These are phyloP conservation scores for Dermochelys coriacea DNA, from an alignment of 2,797 vertebrate genomes.

Conservation along the genomic window DNA sequence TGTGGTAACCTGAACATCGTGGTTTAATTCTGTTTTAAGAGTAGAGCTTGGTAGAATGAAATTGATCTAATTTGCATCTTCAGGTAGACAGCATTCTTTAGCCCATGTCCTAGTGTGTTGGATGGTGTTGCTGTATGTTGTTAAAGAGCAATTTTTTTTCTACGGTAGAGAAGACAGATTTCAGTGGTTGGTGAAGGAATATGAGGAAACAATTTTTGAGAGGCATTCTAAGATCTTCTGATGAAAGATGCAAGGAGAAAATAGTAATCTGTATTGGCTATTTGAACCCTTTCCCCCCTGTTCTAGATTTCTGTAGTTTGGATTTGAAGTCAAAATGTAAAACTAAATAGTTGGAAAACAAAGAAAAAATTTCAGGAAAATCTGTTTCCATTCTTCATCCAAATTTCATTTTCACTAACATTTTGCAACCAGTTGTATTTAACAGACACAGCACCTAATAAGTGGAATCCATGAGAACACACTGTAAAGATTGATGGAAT, in stretches of 20 bases:
- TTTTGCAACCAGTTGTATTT: neutral
- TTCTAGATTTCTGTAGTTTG: neutral
- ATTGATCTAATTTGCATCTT: neutral
- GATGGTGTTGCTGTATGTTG: neutral
- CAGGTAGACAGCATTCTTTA: neutral
- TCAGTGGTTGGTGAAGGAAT: neutral
- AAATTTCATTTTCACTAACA: neutral
- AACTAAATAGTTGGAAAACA: neutral
- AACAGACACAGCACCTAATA: neutral
- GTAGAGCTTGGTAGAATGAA: neutral
- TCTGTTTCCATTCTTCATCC: neutral
- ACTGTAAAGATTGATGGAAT: neutral
- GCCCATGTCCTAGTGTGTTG: accelerated
- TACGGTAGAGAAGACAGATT: neutral
- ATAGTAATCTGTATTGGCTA: neutral
- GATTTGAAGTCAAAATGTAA: neutral
- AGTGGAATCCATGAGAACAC: neutral
- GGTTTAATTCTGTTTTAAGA: neutral
- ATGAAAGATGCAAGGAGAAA: neutral
- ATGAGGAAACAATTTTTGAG: neutral
- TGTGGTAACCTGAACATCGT: neutral
- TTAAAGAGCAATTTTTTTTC: neutral
- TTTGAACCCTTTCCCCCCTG: neutral
- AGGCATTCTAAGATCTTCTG: neutral
- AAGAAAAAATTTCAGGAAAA: neutral